Evolutionary conservation across 2,888 invertebrate genomes (phyloP).

Genomic region (Seira ritae): DNA sequence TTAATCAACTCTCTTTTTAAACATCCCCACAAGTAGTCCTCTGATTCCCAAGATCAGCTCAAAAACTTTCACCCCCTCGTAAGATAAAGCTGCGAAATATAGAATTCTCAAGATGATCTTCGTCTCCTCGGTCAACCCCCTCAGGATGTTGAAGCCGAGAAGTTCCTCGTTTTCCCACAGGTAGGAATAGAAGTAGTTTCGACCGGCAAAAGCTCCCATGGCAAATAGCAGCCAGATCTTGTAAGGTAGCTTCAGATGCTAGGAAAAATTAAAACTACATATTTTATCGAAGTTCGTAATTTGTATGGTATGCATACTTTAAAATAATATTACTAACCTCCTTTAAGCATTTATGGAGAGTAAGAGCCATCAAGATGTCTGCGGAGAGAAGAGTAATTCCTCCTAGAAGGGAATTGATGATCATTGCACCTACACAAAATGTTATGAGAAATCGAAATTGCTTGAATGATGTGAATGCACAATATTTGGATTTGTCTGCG

Average conservation of each 20-base stretch:
- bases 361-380: neutral
- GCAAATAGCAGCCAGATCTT: neutral
- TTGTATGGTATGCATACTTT: neutral
- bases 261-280: neutral
- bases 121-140: neutral
- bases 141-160: neutral
- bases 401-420: neutral
- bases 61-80: neutral
- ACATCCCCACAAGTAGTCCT: neutral
- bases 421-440: constrained; percentile 1
- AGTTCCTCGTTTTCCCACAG: neutral
- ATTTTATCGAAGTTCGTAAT: neutral
- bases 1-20: neutral
- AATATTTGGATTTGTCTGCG: no score
- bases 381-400: neutral
- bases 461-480: no score
- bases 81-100: neutral
- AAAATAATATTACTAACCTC: neutral
- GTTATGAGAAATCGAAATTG: neutral
- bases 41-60: neutral
- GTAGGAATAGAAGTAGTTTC: neutral
- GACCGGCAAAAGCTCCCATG: neutral
- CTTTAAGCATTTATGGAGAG: neutral
- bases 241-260: neutral
- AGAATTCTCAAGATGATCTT: neutral